A percentile compares a stretch with the other conserved stretches of the same genome.
These are phyloP conservation scores for Cervus canadensis DNA, from an alignment of 2,113 vertebrate genomes.

Conservation along the genomic window DNA sequence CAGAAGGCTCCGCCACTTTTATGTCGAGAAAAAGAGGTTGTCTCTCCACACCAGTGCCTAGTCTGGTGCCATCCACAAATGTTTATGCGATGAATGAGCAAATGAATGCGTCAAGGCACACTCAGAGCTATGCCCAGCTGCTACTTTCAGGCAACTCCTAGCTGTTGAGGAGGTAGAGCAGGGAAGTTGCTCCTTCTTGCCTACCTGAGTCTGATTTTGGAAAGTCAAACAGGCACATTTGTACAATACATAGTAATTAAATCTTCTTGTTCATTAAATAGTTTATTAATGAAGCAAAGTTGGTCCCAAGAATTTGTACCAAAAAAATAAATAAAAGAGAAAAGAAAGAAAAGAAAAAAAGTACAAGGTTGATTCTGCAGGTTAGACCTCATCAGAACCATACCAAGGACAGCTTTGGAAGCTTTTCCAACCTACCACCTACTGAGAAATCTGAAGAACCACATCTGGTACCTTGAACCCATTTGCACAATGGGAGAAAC, in stretches of 20 bases:
- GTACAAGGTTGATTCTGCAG: constrained; percentile 22
- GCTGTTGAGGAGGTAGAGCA: background rate
- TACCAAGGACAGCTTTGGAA: constrained; percentile 26
- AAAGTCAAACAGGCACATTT: background rate
- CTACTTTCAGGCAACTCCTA: background rate
- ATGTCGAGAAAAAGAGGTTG: background rate
- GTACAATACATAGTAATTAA: background rate
- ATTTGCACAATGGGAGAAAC: constrained; percentile 5
- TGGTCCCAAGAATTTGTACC: constrained; percentile 39
- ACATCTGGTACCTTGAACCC: background rate
- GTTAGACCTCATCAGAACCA: constrained; percentile 35
- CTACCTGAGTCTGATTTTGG: background rate
- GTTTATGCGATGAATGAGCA: background rate
- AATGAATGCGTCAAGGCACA: background rate
- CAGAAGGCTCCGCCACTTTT: background rate
- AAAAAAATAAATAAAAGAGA: background rate
- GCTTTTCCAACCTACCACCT: constrained; percentile 14
- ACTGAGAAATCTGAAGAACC: background rate
- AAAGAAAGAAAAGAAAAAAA: background rate
- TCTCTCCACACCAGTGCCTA: background rate
- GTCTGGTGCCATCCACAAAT: background rate
- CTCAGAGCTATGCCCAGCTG: background rate
- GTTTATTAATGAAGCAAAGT: constrained; percentile 71
- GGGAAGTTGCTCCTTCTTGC: background rate
- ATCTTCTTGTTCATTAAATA: constrained; percentile 1